Percentiles rank a stretch among this genome's conserved stretches.
These are phyloP conservation scores for Hemibagrus guttatus DNA, from an alignment of 2,797 vertebrate species.

Conservation along the genomic window DNA sequence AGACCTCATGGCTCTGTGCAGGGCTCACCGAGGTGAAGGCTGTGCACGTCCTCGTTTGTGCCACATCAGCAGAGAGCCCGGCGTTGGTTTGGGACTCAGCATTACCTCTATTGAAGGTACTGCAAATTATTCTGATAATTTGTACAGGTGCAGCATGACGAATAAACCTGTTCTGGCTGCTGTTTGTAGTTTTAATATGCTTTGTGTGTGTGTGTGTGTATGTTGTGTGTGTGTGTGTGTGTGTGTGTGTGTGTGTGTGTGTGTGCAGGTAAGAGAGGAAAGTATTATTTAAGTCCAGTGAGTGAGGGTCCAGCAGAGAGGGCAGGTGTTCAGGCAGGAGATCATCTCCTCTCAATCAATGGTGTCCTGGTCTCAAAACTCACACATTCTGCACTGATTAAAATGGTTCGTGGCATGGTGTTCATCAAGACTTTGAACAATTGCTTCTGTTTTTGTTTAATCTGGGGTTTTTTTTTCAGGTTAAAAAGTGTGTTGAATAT, in stretches of 20 bases:
- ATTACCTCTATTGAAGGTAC: slow-evolving; percentile 71
- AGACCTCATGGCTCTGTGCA: slow-evolving; percentile 64
- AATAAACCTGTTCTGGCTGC: not conserved
- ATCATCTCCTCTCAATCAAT: slow-evolving; percentile 87
- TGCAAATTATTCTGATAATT: not conserved
- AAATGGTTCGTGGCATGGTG: slow-evolving; percentile 71
- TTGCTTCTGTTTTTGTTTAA: not conserved
- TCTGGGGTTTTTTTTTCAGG: slow-evolving; percentile 65
- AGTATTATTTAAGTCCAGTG: slow-evolving; percentile 75
- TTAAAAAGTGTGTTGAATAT: slow-evolving; percentile 75
- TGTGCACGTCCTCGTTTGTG: slow-evolving; percentile 82
- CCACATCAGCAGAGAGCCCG: slow-evolving; percentile 74
- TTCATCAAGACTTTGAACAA: not conserved
- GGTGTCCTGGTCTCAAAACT: slow-evolving; percentile 76
- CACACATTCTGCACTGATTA: slow-evolving; percentile 71
- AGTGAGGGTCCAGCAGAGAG: slow-evolving; percentile 80
- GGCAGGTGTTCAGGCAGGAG: slow-evolving; percentile 80
- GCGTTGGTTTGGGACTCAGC: slow-evolving; percentile 80
- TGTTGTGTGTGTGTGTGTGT: slow-evolving; percentile 37
- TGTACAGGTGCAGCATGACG: not conserved
- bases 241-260: no score
- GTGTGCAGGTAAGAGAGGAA: slow-evolving; percentile 78
- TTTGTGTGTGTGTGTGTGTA: slow-evolving; percentile 38
- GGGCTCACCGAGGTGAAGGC: slow-evolving; percentile 61
- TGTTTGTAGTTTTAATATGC: not conserved